Evolutionary conservation across 2,797 vertebrate genomes (phyloP).

Genomic region (Percopsis omiscomaycus): DNA sequence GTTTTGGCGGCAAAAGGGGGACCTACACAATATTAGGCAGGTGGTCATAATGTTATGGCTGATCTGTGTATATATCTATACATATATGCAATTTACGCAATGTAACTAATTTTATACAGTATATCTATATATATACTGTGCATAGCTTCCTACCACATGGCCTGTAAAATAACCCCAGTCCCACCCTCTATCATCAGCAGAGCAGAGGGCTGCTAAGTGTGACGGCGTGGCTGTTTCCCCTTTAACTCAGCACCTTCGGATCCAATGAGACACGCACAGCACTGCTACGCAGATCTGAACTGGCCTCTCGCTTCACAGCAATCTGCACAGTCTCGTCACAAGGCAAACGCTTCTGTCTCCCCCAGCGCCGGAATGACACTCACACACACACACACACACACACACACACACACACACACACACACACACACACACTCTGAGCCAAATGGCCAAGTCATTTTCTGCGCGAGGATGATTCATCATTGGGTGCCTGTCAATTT

Average conservation of each 20-base stretch:
- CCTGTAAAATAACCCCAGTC: not conserved
- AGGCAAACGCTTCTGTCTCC: conserved; percentile 73
- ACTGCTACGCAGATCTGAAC: conserved; percentile 61
- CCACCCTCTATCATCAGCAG: conserved; percentile 48
- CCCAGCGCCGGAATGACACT: conserved; percentile 31
- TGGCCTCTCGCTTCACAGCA: conserved; percentile 73
- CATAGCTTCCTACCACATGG: no score
- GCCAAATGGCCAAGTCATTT: conserved; percentile 51
- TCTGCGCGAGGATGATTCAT: conserved; percentile 49
- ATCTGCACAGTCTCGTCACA: conserved; percentile 62
- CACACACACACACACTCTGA: conserved; percentile 17
- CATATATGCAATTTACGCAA: no score
- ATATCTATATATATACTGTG: no score
- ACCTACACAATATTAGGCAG: no score
- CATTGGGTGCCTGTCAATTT: conserved; percentile 25
- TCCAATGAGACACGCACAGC: conserved; percentile 67
- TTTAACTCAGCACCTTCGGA: conserved; percentile 60
- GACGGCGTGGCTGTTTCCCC: conserved; percentile 48
- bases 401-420: conserved; percentile 11
- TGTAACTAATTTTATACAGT: no score
- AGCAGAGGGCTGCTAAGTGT: conserved; percentile 52
- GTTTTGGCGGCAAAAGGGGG: no score
- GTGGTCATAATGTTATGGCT: no score
- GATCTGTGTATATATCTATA: no score
- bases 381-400: conserved; percentile 30